These are phyloP conservation scores for Telenomus remus DNA, from an alignment of 1,140 invertebrate genomes.

Conservation along the genomic window DNA sequence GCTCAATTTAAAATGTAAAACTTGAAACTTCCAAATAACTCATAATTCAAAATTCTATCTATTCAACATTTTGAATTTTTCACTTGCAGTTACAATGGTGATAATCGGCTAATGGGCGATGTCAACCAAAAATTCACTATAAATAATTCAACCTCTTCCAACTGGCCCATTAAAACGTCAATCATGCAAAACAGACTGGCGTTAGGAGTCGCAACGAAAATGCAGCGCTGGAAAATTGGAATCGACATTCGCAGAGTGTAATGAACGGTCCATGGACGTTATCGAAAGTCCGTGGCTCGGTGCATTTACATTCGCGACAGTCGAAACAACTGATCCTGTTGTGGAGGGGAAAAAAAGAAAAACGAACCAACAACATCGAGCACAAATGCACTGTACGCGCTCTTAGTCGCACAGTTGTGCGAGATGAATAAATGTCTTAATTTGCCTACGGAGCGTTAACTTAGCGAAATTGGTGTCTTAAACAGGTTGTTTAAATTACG, in stretches of 20 bases:
- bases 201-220: slow-evolving; percentile 14
- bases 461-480: slow-evolving; percentile 38
- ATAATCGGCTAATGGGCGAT: slow-evolving; percentile 8
- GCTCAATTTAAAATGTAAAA: no score
- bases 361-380: slow-evolving; percentile 6
- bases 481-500: slow-evolving; percentile 36
- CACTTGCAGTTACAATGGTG: not conserved
- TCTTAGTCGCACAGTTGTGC: not conserved
- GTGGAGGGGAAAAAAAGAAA: not conserved
- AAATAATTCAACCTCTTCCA: slow-evolving; percentile 9
- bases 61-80: not conserved
- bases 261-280: slow-evolving; percentile 25
- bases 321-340: not conserved
- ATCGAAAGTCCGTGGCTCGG: slow-evolving; percentile 6
- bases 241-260: slow-evolving; percentile 23
- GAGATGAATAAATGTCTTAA: slow-evolving; percentile 17
- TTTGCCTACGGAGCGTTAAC: slow-evolving; percentile 12
- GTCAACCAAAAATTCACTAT: not conserved
- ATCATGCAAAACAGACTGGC: slow-evolving; percentile 9
- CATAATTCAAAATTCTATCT: no score
- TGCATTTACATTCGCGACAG: slow-evolving; percentile 13
- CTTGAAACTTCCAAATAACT: no score
- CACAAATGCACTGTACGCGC: not conserved
- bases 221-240: slow-evolving; percentile 42
- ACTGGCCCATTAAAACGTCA: slow-evolving; percentile 41